Conservation (phyloP, 2,888 invertebrate genomes). For the Stenotaenia linearis region DNA sequence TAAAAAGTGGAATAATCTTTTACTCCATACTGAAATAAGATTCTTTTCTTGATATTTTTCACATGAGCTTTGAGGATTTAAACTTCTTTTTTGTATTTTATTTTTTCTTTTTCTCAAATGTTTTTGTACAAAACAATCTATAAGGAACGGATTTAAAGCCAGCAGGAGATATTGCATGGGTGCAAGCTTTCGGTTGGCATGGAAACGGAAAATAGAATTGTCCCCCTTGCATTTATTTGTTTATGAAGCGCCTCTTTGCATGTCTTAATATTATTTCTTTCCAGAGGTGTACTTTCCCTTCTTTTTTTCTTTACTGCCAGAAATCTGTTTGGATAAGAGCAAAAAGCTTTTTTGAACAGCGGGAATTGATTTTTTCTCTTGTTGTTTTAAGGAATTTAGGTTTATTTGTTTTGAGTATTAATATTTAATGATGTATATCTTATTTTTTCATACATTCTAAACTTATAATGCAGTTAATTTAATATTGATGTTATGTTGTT, state of each 20-base stretch:
- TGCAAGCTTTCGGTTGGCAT: background rate
- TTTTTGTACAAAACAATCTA: conserved; percentile 26
- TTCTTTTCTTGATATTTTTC: background rate
- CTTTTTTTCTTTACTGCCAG: background rate
- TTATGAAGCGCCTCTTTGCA: conserved; percentile 1
- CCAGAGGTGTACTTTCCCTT: background rate
- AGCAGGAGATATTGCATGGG: background rate
- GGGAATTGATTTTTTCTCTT: background rate
- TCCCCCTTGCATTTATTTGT: background rate
- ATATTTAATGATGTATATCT: background rate
- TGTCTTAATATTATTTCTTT: background rate
- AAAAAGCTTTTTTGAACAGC: background rate
- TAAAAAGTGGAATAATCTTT: conserved; percentile 17
- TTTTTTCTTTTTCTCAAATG: conserved; percentile 20
- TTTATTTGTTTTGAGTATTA: too few species aligned
- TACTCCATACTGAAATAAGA: background rate
- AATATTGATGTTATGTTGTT: background rate
- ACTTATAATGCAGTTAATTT: background rate
- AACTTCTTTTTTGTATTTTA: background rate
- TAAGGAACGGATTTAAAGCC: conserved; percentile 10
- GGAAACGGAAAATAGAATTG: background rate
- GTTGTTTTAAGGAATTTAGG: too few species aligned
- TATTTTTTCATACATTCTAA: background rate
- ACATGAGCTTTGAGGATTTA: conserved; percentile 3
- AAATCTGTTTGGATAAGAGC: conserved; percentile 4